Base-by-base conservation (phyloP, 2,888 invertebrate species). In the Rhodophaea formosa region DNA sequence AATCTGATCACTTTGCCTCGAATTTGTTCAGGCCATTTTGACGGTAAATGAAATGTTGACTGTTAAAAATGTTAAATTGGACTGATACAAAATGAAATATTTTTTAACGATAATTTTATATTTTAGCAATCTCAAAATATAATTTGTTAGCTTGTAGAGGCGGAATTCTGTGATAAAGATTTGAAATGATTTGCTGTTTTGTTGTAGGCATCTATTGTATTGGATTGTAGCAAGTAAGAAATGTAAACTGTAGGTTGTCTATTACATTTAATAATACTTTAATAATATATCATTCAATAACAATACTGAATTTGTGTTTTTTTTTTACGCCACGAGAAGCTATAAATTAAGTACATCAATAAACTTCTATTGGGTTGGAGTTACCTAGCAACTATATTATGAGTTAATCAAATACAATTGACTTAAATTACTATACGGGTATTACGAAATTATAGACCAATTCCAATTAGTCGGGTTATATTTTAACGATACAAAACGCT, bases 101-200 rank as follows among this genome's bases (percentile, higher is more conserved):
- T 44, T 54, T 54, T 54, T 10, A 17, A 55, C 32, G 23, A 23
- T 23, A 23, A 45, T 45, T 54, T 55, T 47, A 10, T 56, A 23
- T 56, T 14, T 47, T 58, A 47, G 10, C 32, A 59, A 56, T 59
- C 56, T 59, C 59, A 57, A 47, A 49, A 30, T 60, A 46, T 60
- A 46, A 45, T 57, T 35, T 30, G 53, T 53, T 47, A 44, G 10
- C 7, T 7, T 56, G 39, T 49, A 42, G 23, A 23, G 39, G n/a
- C 7, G 16, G 39, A 53, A 46, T 54, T 60, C 65, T 65, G 65
- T 65, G 65, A 65, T 65, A 65, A 62, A 56, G 57, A 57, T 47
- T 62, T 63, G 52, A 57, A 62, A 62, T 61, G 42, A 58, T 65
- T 62, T 61, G 64, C 59, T 52, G 30, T 45, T 59, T 57, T 44